phyloP scores from a whole-genome alignment of 2,797 vertebrate species.

The Phaenicophaeus curvirostris region DNA sequence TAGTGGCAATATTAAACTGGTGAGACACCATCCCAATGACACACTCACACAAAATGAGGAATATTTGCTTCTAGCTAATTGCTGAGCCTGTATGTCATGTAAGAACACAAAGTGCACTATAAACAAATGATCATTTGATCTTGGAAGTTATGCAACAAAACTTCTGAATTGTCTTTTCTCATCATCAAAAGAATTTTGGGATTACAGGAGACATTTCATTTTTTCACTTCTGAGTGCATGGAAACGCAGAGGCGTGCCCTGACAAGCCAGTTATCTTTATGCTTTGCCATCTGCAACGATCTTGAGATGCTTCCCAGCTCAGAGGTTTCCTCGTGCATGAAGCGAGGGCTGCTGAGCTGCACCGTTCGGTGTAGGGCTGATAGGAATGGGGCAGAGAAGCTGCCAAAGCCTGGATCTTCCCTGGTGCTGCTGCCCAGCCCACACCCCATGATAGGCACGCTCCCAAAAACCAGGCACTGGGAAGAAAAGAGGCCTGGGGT shows the following conservation, averaged over 20 bases:
- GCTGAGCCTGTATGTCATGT: not conserved
- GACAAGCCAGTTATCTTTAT: not conserved
- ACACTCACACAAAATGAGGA: not conserved
- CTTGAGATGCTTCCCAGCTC: not conserved
- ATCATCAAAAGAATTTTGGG: not conserved
- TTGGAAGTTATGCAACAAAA: constrained; percentile 24
- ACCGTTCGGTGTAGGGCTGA: fast-evolving
- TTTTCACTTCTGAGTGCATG: not conserved
- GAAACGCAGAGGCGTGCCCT: not conserved
- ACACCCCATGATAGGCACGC: fast-evolving
- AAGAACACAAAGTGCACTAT: not conserved
- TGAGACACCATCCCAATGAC: not conserved
- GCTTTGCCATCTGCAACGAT: not conserved
- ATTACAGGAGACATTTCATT: not conserved
- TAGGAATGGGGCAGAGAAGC: not conserved
- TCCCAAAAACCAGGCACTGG: fast-evolving
- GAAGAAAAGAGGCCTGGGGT: not conserved
- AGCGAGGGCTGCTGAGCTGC: not conserved
- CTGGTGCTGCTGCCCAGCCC: not conserved
- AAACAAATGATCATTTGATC: constrained; percentile 16
- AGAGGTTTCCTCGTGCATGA: fast-evolving
- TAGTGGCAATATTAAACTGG: not conserved
- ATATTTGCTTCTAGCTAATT: constrained; percentile 31
- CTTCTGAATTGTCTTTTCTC: constrained; percentile 20
- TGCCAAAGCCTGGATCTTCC: fast-evolving